Evolutionary conservation across 1,140 invertebrate genomes (phyloP).

Genomic region (Zaprionus davidi): DNA sequence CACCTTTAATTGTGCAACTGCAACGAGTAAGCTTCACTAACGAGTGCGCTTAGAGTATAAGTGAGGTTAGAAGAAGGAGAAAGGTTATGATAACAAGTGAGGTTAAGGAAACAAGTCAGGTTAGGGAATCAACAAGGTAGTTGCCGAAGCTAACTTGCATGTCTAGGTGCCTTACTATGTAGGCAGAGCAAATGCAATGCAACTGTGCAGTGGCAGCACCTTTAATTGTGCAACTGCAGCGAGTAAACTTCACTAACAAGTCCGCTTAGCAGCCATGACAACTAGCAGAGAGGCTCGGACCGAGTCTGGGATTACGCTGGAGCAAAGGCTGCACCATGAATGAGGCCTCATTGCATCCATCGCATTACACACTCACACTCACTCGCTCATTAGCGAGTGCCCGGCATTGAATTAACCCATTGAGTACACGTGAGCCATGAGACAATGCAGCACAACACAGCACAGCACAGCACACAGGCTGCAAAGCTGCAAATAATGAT

Average conservation of each 20-base stretch:
- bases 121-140: background rate
- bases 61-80: background rate
- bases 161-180: too few relatives aligned
- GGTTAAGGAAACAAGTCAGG: background rate
- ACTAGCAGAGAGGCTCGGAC: background rate
- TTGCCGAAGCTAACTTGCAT: background rate
- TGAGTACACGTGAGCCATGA: background rate
- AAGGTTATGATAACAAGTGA: background rate
- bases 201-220: background rate
- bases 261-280: slow-evolving; percentile 1
- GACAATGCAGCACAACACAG: background rate
- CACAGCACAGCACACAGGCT: background rate
- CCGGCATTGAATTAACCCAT: background rate
- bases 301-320: background rate
- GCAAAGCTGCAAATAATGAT: slow-evolving; percentile 23
- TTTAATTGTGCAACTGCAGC: background rate
- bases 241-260: background rate
- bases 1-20: background rate
- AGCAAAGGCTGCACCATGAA: background rate
- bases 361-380: background rate
- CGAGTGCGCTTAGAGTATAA: background rate
- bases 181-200: background rate
- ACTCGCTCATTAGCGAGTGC: background rate
- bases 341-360: background rate
- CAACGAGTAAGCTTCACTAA: background rate